phyloP scores from a whole-genome alignment of 2,888 invertebrate genomes.

The Callyntrura guangdongensis region DNA sequence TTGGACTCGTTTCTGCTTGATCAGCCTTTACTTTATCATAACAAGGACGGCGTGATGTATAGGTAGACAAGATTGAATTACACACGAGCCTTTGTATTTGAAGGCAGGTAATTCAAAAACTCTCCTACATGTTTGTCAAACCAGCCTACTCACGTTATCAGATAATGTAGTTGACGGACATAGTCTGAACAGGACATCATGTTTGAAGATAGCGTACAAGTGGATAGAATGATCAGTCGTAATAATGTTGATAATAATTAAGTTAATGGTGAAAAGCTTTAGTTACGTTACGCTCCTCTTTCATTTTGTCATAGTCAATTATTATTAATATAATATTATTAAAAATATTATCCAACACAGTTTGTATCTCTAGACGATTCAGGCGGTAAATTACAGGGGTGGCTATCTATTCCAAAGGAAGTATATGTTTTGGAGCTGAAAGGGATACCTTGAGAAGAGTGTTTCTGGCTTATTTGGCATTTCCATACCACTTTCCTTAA shows the following conservation, averaged over 20 bases:
- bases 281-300: no score
- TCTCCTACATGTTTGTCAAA: neutral
- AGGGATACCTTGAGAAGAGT: no score
- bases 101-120: neutral
- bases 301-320: no score
- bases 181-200: constrained; percentile 1
- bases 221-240: neutral
- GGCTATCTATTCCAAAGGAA: no score
- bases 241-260: neutral
- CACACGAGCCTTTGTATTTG: neutral
- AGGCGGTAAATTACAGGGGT: no score
- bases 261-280: constrained; percentile 2
- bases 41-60: neutral
- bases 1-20: constrained; percentile 27
- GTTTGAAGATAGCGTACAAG: neutral
- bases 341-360: no score
- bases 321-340: no score
- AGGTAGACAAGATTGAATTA: no score
- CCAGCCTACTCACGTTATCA: neutral
- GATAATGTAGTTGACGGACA: constrained; percentile 15
- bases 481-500: no score
- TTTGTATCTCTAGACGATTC: no score
- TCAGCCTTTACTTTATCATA: constrained; percentile 44
- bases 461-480: no score
- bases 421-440: no score